Conservation (phyloP, 2,797 vertebrate species). For the Euphonia xanthogaster region DNA sequence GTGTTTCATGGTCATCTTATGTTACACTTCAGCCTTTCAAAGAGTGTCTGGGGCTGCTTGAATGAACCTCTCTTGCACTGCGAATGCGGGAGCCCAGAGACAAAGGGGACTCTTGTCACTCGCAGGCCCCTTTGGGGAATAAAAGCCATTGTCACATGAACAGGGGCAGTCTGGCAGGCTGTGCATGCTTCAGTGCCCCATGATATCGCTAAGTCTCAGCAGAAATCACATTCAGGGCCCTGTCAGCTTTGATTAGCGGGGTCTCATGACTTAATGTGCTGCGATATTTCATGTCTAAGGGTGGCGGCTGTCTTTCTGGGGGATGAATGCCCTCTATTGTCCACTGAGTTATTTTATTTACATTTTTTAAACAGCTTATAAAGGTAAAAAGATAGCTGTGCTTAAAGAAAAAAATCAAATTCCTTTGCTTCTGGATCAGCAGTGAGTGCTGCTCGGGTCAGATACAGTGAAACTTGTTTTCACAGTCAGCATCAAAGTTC, state of each 20-base stretch:
- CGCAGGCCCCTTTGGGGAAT: slow-evolving; percentile 71
- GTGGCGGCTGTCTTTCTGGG: slow-evolving; percentile 66
- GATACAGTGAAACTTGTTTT: slow-evolving; percentile 54
- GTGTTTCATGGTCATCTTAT: slow-evolving; percentile 73
- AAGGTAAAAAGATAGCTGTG: slow-evolving; percentile 77
- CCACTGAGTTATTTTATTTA: slow-evolving; percentile 77
- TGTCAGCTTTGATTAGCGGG: slow-evolving; percentile 79
- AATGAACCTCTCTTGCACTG: slow-evolving; percentile 72
- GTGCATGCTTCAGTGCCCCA: slow-evolving; percentile 76
- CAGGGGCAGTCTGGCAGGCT: slow-evolving; percentile 78
- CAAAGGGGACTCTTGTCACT: slow-evolving; percentile 82
- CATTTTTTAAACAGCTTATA: slow-evolving; percentile 79
- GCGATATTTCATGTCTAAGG: slow-evolving; percentile 74
- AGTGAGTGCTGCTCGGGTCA: slow-evolving; percentile 24
- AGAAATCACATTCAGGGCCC: slow-evolving; percentile 74
- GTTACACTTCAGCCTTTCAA: slow-evolving; percentile 78
- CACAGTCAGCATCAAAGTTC: slow-evolving; percentile 50
- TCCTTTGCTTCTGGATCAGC: slow-evolving; percentile 54
- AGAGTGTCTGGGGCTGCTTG: slow-evolving; percentile 77
- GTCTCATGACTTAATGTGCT: slow-evolving; percentile 75
- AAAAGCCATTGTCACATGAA: slow-evolving; percentile 77
- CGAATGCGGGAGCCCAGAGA: slow-evolving; percentile 63
- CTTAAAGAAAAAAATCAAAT: slow-evolving; percentile 47
- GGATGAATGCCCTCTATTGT: slow-evolving; percentile 78
- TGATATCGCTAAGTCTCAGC: slow-evolving; percentile 67